Evolutionary conservation across 2,797 vertebrate genomes (phyloP).

Genomic region (Cynodonichthys magdalenae): DNA sequence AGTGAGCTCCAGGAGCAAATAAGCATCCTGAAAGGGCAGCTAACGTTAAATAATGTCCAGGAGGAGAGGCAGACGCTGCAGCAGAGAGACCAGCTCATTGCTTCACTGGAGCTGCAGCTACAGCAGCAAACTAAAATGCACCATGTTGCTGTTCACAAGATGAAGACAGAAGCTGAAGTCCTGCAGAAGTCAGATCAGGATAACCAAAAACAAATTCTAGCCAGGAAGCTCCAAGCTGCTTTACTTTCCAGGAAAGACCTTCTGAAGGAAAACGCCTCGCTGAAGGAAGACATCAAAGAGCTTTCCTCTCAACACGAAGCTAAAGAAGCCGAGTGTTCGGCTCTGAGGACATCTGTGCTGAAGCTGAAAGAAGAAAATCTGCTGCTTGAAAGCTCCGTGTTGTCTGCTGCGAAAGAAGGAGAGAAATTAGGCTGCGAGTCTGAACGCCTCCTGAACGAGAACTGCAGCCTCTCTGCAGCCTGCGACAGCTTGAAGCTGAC

Average conservation of each 20-base stretch:
- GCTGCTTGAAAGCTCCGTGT: conserved; percentile 56
- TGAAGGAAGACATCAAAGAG: conserved; percentile 78
- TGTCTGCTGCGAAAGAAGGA: conserved; percentile 60
- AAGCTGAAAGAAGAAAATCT: conserved; percentile 68
- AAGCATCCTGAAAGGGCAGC: conserved; percentile 48
- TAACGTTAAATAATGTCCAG: conserved; percentile 53
- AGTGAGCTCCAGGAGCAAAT: conserved; percentile 70
- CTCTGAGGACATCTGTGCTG: conserved; percentile 63
- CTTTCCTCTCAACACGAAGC: conserved; percentile 69
- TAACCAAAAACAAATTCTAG: conserved; percentile 69
- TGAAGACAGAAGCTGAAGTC: conserved; percentile 49
- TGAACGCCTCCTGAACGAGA: conserved; percentile 79
- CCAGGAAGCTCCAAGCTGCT: conserved; percentile 88
- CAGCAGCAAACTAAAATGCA: conserved; percentile 65
- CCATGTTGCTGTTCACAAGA: conserved; percentile 59
- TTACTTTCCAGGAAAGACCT: conserved; percentile 88
- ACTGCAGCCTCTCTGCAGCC: conserved; percentile 85
- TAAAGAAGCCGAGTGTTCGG: conserved; percentile 55
- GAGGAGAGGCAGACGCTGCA: too few species aligned
- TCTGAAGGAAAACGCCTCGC: conserved; percentile 80
- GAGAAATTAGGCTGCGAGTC: conserved; percentile 70
- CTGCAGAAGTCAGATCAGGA: conserved; percentile 72
- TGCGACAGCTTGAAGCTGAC: conserved; percentile 90
- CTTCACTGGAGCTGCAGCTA: too few species aligned
- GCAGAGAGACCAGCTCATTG: too few species aligned